phyloP scores from a whole-genome alignment of 1,140 invertebrate genomes.

The Drosophila erecta region DNA sequence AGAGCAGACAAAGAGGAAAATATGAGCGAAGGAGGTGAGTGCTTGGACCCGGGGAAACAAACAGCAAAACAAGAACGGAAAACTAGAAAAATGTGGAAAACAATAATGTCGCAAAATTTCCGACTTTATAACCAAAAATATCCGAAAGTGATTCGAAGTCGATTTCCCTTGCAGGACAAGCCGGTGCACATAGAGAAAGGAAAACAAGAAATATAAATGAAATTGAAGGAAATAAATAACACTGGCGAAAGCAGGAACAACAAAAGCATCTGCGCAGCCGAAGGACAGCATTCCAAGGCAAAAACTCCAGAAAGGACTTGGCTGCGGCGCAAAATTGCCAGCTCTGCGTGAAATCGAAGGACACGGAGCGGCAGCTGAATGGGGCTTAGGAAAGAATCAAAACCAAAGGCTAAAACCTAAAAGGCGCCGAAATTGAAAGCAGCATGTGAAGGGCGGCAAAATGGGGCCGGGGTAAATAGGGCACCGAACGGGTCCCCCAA shows the following conservation, averaged over 20 bases:
- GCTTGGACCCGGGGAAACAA: constrained; percentile 12
- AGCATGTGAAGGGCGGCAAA: constrained; percentile 49
- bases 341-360: constrained; percentile 81
- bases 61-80: constrained; percentile 6
- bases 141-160: constrained; percentile 84
- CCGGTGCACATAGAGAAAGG: constrained; percentile 13
- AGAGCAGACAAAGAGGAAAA: constrained; percentile 52
- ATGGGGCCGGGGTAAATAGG: constrained; percentile 9
- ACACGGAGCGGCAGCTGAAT: constrained; percentile 17
- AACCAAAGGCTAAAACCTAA: constrained; percentile 76
- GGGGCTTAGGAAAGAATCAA: constrained; percentile 72
- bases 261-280: constrained; percentile 35
- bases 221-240: constrained; percentile 74
- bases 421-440: constrained; percentile 77
- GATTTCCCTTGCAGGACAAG: constrained; percentile 70
- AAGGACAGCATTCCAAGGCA: not conserved
- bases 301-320: constrained; percentile 20
- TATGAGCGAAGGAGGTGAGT: constrained; percentile 22
- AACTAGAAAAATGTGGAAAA: constrained; percentile 76
- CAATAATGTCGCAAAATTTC: constrained; percentile 83
- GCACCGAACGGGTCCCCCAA: constrained; percentile 16
- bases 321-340: constrained; percentile 72
- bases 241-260: constrained; percentile 62
- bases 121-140: constrained; percentile 83
- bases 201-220: constrained; percentile 49